Base-by-base conservation (phyloP, 2,888 invertebrate species). In the Teinopalpus imperialis region DNA sequence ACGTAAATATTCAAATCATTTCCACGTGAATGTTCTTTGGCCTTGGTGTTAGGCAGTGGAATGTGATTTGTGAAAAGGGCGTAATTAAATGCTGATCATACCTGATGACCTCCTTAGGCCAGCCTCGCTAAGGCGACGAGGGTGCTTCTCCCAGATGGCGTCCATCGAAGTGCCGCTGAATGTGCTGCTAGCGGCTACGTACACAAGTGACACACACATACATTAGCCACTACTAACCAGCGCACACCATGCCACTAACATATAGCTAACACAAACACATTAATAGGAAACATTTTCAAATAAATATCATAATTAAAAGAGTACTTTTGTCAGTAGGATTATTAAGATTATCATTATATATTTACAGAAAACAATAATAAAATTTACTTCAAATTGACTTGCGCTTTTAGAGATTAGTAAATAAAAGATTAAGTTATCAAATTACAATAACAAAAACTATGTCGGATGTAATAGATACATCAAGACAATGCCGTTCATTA, bases 21-120 rank as follows among this genome's bases (percentile, higher is more conserved):
- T 41, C 46, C 24, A 31, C 29, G 37, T 23, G 16, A 30, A 44
- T 21, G 31, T 21, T 24, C 23, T 24, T 24, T n/a, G 14, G 14
- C 23, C 36, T 24, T 23, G 13, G 14, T 6, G 14, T 5, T n/a
- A 6, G 3, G 8, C 8, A 34, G 37, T 46, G 37, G 54, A 56
- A 52, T 53, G 35, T 52, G 55, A 53, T 54, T 53, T 61, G n/a
- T n/a, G 50, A 54, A 36, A 16, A 16, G 44, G 39, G 34, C 39
- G 36, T 37, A 43, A 26, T 49, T 51, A 37, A 48, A 49, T 51
- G 51, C n/a, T 47, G 40, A 43, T 69, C 79, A 86, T 92, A 94
- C 94, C 94, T 92, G 94, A 93, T 69, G 92, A 92, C 79, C 94
- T 90, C 68, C 93, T 91, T 59, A 94, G 90, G 70, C 93, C 94